Base-by-base conservation (phyloP, 2,113 vertebrate genomes). In the Ivindomyrus marchei region DNA sequence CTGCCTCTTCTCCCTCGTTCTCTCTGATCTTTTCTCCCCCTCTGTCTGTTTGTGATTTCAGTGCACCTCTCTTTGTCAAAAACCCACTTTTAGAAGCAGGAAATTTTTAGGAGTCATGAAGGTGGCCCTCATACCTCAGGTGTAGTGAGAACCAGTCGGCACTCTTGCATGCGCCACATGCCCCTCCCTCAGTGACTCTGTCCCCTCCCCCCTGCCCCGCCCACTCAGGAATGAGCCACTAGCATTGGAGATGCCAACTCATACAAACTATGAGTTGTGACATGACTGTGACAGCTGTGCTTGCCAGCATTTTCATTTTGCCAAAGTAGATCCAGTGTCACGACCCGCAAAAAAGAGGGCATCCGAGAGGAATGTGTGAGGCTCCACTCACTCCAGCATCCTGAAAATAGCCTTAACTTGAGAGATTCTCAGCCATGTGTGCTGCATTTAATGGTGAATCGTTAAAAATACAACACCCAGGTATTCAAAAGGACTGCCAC, bases 21-120 rank as follows among this genome's bases (percentile, higher is more conserved):
- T 95, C 84, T 93, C 95, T 95, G 92, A 94, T 92, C 92, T 92
- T 93, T 94, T 91, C 94, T 93, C 93, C 91, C 94, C 95, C 94
- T 96, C 96, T 96, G 96, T 98, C 96, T 99, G 95, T 98, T 97
- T 98, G 97, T 98, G 96, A 97, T 99, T 99, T 95, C 98, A 99
- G 98, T 98, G 97, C 95, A 96, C 94, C 95, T 95, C 96, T 97
- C 96, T 97, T 93, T 97, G 96, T 96, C 96, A 96, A 96, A 96
- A 96, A 91, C 95, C 97, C 96, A 93, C 96, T 95, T 97, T 97
- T 98, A 98, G 95, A 96, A 95, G 96, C 97, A 95, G 96, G 95
- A 95, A 93, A 85, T 96, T 94, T 95, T 97, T 99, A 97, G 97
- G 96, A 97, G 94, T 94, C 95, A 93, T 90, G 94, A 97, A 97